Conservation (phyloP, 37 sponge, comb jelly and placozoan genomes). For the Amphimedon queenslandica region DNA sequence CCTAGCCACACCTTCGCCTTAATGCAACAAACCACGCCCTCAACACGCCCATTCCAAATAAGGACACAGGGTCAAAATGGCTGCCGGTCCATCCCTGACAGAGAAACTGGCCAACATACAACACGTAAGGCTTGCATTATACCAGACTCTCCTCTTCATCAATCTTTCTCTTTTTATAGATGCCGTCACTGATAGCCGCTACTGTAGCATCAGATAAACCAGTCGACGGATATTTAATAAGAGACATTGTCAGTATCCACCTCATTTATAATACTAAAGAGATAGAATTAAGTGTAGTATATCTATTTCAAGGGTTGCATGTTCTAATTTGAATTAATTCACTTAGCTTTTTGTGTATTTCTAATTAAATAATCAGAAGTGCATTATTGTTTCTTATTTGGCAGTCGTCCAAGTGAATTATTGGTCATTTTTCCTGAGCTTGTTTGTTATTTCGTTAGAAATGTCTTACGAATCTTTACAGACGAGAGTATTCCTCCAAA, state of each 20-base stretch:
- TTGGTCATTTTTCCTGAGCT: too few relatives aligned
- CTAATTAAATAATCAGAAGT: too few relatives aligned
- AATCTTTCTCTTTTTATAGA: constrained; percentile 29
- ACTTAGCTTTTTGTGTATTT: too few relatives aligned
- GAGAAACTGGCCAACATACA: constrained; percentile 59
- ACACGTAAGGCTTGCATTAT: constrained; percentile 59
- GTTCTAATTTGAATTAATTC: too few relatives aligned
- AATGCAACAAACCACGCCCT: neutral
- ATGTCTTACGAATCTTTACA: constrained; percentile 77
- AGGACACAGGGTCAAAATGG: constrained; percentile 15
- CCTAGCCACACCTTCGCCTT: constrained; percentile 15
- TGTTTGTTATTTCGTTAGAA: too few relatives aligned
- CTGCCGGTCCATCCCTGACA: constrained; percentile 29
- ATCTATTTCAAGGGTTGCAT: too few relatives aligned
- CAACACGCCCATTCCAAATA: neutral
- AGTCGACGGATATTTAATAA: constrained; percentile 54
- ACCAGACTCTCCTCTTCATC: neutral
- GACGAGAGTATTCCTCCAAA: constrained; percentile 61
- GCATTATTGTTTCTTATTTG: too few relatives aligned
- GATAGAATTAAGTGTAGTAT: too few relatives aligned
- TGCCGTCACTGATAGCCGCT: constrained; percentile 74
- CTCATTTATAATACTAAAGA: too few relatives aligned
- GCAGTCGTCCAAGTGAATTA: too few relatives aligned
- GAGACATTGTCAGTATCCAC: constrained; percentile 86
- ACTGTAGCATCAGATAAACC: constrained; percentile 73